phyloP scores from a whole-genome alignment of 2,113 vertebrate species.

The Rattus rattus region DNA sequence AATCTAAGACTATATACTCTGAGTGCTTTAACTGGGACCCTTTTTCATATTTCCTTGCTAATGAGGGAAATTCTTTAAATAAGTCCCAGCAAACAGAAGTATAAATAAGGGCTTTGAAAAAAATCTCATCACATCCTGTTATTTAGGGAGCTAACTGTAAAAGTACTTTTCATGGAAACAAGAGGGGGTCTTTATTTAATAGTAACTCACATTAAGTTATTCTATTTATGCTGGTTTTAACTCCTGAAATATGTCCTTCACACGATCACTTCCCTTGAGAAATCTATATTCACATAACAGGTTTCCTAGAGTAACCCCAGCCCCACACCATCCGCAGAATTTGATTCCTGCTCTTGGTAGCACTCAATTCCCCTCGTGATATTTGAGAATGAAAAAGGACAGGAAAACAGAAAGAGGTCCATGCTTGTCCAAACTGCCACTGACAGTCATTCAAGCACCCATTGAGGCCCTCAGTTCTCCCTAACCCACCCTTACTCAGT shows the following conservation, averaged over 20 bases:
- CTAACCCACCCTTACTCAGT: not conserved
- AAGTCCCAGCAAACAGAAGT: conserved; percentile 58
- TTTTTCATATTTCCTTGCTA: conserved; percentile 63
- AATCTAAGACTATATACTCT: conserved; percentile 48
- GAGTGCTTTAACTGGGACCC: conserved; percentile 39
- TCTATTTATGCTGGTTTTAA: conserved; percentile 47
- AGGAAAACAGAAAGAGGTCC: conserved; percentile 43
- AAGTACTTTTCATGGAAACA: conserved; percentile 57
- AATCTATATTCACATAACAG: conserved; percentile 7
- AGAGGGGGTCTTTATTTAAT: conserved; percentile 44
- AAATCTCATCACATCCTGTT: conserved; percentile 56
- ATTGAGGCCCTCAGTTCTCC: conserved; percentile 30
- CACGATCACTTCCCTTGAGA: conserved; percentile 8
- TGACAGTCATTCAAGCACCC: conserved; percentile 6
- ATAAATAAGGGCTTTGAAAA: conserved; percentile 70
- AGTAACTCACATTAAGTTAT: conserved; percentile 54
- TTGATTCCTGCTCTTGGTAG: conserved; percentile 56
- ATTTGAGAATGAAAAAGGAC: conserved; percentile 49
- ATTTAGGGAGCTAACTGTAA: conserved; percentile 63
- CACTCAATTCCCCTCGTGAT: conserved; percentile 19
- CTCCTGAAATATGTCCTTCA: conserved; percentile 27
- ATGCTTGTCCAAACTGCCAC: conserved; percentile 39
- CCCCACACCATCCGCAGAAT: conserved; percentile 32
- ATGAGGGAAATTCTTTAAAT: conserved; percentile 64
- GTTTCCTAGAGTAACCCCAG: conserved; percentile 19